A percentile compares a stretch with the other conserved stretches of the same genome.
Evolutionary conservation across 2,797 vertebrate species (phyloP).

Genomic region (Lindbergichthys nudifrons): DNA sequence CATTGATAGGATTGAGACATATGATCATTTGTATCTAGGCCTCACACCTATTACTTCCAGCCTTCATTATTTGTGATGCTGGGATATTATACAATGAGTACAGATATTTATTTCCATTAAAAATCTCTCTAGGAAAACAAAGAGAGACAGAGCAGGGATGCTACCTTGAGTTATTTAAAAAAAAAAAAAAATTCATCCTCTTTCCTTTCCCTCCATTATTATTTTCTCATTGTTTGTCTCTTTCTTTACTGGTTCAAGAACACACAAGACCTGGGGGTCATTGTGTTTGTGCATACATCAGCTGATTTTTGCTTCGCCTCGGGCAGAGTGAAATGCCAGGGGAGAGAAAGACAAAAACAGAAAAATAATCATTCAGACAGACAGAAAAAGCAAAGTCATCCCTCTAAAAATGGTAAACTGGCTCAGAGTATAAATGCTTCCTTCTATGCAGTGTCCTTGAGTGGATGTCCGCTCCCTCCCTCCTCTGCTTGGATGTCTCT

Average conservation of each 20-base stretch:
- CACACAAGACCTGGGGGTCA: slow-evolving; percentile 55
- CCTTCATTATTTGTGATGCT: not conserved
- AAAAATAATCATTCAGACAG: slow-evolving; percentile 20
- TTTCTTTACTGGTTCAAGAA: slow-evolving; percentile 58
- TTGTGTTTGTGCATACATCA: slow-evolving; percentile 73
- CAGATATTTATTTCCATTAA: not conserved
- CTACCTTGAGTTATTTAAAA: slow-evolving; percentile 15
- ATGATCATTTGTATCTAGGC: not conserved
- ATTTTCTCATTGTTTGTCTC: slow-evolving; percentile 31
- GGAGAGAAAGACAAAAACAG: slow-evolving; percentile 37
- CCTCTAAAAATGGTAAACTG: slow-evolving; percentile 44
- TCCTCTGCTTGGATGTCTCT: slow-evolving; percentile 29
- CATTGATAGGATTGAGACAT: not conserved
- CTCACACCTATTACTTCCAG: not conserved
- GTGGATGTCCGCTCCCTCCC: slow-evolving; percentile 35
- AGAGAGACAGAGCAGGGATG: slow-evolving; percentile 16
- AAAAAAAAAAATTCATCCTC: slow-evolving; percentile 20
- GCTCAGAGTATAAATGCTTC: slow-evolving; percentile 37
- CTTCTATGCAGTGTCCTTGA: slow-evolving; percentile 46
- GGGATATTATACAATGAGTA: slow-evolving; percentile 1
- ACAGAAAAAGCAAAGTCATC: slow-evolving; percentile 61
- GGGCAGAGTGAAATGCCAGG: slow-evolving; percentile 36
- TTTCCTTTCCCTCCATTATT: slow-evolving; percentile 19
- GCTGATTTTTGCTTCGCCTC: slow-evolving; percentile 65
- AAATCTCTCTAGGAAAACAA: slow-evolving; percentile 28